Percentiles rank a stretch among this genome's conserved stretches.
Evolutionary conservation across 2,113 vertebrate genomes (phyloP).

Genomic region (Brevimyrus niger): DNA sequence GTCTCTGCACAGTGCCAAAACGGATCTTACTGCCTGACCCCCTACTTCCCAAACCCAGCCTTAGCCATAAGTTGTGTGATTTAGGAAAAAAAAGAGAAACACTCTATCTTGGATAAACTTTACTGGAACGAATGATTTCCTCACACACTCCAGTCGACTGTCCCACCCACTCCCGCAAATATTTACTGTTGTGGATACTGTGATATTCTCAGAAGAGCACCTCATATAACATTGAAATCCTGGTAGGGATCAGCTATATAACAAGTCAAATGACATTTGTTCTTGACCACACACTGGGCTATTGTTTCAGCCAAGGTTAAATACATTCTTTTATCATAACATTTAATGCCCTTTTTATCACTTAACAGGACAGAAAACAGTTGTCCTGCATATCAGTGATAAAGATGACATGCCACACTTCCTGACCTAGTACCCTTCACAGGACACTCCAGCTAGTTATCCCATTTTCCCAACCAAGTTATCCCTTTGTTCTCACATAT

Average conservation of each 20-base stretch:
- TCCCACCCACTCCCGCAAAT: neutral
- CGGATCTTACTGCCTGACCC: neutral
- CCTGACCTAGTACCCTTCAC: slow-evolving; percentile 12
- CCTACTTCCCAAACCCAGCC: neutral
- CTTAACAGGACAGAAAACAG: slow-evolving; percentile 16
- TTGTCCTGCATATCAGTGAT: slow-evolving; percentile 23
- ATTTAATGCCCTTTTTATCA: slow-evolving; percentile 24
- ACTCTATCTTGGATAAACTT: neutral
- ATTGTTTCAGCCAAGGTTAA: neutral
- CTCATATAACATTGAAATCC: neutral
- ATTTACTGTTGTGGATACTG: neutral
- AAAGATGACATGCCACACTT: slow-evolving; percentile 11
- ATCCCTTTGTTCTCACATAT: neutral
- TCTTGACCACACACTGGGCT: neutral
- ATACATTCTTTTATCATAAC: neutral
- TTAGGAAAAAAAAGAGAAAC: neutral
- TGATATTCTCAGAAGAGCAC: neutral
- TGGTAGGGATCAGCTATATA: neutral
- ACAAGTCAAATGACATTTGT: neutral
- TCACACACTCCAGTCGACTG: neutral
- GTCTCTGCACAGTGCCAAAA: neutral
- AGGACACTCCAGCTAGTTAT: neutral
- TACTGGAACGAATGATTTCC: neutral
- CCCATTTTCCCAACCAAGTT: neutral
- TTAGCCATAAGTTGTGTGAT: neutral